Evolutionary conservation across 2,113 vertebrate species (phyloP), one percentile per base, ranked within the genome.

Genomic region (Colaptes auratus): DNA sequence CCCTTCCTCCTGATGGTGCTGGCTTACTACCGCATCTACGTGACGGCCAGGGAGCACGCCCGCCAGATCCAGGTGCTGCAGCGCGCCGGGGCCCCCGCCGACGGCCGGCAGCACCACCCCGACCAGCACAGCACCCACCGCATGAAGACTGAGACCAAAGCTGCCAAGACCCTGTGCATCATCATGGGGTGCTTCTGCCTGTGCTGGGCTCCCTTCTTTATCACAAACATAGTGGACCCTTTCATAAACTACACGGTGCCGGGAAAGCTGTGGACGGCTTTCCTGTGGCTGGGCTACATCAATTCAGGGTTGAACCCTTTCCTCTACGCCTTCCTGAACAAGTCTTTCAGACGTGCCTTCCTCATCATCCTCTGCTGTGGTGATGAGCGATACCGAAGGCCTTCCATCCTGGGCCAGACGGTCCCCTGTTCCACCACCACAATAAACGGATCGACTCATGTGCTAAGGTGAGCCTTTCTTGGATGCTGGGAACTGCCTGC

Each of bases 111-210:
- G 3, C 98, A 98, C 90, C 97, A 97, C 2, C 98, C 98, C 0
- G 99, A 98, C 95, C 98, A 99, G 91, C 99, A 99, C 66, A 98
- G 98, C 94, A 98, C 98, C 27, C 98, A 99, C 81, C 98, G 99
- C 73, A 99, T 99, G 99, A 98, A 98, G 77, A 99, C 98, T 18
- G 99, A 99, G 94, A 99, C 99, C 76, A 99, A 99, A 95, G 99
- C 99, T 1, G 99, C 99, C 92, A 99, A 99, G 98, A 99, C 98
- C 31, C 97, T 99, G 86, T 99, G 99, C 96, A 98, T 99, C 97
- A 99, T 99, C 86, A 99, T 99, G 99, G 99, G 99, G 6, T 99
- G 99, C 94, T 99, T 99, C 98, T 99, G 99, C 97, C 98, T 99
- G 64, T 99, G 99, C 97, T 99, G 99, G 99, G 99, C 99, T 5